Base-by-base conservation (phyloP, 2,888 invertebrate genomes). In the Epinotia bilunana region DNA sequence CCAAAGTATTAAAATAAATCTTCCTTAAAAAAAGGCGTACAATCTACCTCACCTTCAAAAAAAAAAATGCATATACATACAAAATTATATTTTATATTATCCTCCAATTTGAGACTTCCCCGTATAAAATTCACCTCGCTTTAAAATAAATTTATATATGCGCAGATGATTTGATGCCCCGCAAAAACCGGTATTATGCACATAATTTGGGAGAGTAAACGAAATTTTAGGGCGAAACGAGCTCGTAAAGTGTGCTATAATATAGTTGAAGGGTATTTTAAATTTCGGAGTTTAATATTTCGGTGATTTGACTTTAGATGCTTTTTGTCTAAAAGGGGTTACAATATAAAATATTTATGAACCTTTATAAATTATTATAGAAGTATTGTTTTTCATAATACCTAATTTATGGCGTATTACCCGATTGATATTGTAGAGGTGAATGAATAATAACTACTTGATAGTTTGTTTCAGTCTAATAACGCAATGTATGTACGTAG, bases 131-230 rank as follows among this genome's bases (percentile, higher is more conserved):
- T 71, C 39, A 63, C 71, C 53, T 39, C 62, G 72, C 46, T 64
- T 72, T 72, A 72, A 72, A 72, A 64, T 72, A 72, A 61, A 39
- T 68, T 73, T 73, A 73, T 73, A 73, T 67, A 73, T 73, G 61
- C 73, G 55, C 61, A 73, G 73, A 73, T 73, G 67, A 73, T 68
- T 67, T 68, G 61, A 73, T 67, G 39, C 55, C 61, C 73, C 73
- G 16, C 61, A 68, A 73, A 73, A 67, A 72, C 53, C 61, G 55
- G 67, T 62, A 61, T 73, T 73, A 73, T 61, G 73, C 67, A 68
- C 73, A 73, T 73, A 73, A 73, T 73, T 67, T 68, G 55, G 43
- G 12, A 39, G 55, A 61, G 67, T 68, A 73, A 73, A 53, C 73
- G 61, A 43, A 67, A 67, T 68, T 73, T 60, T 53, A 73, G 73